Base-by-base conservation (phyloP, 2,888 invertebrate genomes). In the Luffia ferchaultella region DNA sequence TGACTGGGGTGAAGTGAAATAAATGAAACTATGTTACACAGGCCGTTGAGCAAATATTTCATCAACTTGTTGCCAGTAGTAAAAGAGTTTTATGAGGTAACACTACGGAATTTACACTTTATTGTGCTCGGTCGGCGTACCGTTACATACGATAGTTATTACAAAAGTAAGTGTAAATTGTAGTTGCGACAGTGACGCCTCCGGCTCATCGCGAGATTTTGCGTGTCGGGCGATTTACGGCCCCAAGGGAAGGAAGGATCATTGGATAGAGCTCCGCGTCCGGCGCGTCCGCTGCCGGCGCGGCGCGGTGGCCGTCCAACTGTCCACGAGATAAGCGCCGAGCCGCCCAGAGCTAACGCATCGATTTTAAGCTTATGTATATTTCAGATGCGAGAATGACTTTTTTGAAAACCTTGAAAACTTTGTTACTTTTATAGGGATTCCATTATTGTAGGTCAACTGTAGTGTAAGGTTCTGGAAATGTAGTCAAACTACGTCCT, bases 11-110 rank as follows among this genome's bases (percentile, higher is more conserved):
- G 76, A 77, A 79, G 75, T 74, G 76, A 73, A 78, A 79, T 78
- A 77, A 79, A 78, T 78, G 78, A 76, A 78, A 79, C 75, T 75
- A 73, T 73, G 73, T 74, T 76, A 73, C 68, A 79, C 82, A 73
- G 72, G 68, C 74, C 72, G 78, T 74, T 78, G 76, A 75, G 63
- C 77, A 79, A 78, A 80, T 79, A 76, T 77, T 79, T 78, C 76
- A 79, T 79, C 76, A 76, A 78, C 74, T 78, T 75, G 76, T 79
- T 76, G 74, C 75, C 75, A 70, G 60, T 61, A 73, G 70, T 72
- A 73, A 64, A 63, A 48, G 3, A 41, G 30, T 30, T 30, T 30
- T 30, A 30, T 30, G 30, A 30, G 48, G 18, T 45, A 9, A 42
- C 43, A 16, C 43, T 42, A 42, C 43, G 3, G 16, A 42, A 42